phyloP scores from a whole-genome alignment of 2,888 invertebrate genomes.

The Aromia moschata region DNA sequence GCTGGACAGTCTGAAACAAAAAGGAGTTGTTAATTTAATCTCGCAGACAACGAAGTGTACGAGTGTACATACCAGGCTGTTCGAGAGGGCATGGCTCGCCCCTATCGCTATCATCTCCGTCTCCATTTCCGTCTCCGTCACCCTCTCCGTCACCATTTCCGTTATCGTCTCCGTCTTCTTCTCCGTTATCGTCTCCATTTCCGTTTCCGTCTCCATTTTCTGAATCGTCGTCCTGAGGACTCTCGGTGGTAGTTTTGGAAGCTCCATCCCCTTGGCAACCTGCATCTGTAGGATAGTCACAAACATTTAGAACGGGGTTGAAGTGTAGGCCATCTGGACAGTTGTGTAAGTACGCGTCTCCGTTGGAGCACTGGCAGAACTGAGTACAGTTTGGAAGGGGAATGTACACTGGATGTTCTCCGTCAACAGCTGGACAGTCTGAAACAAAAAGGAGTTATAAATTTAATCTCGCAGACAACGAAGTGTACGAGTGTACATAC shows the following conservation, averaged over 20 bases:
- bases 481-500: background rate
- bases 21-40: no score
- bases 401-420: constrained; percentile 31
- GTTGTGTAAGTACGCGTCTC: constrained; percentile 31
- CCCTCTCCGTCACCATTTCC: background rate
- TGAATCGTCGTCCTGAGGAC: background rate
- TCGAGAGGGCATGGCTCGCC: constrained; percentile 18
- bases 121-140: background rate
- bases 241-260: constrained; percentile 1
- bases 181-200: background rate
- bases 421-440: constrained; percentile 34
- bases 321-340: constrained; percentile 41
- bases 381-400: constrained; percentile 36
- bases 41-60: no score
- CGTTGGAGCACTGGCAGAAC: constrained; percentile 43
- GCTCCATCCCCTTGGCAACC: constrained; percentile 14
- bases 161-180: background rate
- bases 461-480: background rate
- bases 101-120: background rate
- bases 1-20: constrained; percentile 25
- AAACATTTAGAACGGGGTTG: constrained; percentile 34
- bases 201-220: background rate
- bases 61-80: constrained; percentile 38
- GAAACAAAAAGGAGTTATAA: background rate
- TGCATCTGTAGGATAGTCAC: constrained; percentile 37